phyloP scores from a whole-genome alignment of 1,140 invertebrate species.

The Drosophila tristis region DNA sequence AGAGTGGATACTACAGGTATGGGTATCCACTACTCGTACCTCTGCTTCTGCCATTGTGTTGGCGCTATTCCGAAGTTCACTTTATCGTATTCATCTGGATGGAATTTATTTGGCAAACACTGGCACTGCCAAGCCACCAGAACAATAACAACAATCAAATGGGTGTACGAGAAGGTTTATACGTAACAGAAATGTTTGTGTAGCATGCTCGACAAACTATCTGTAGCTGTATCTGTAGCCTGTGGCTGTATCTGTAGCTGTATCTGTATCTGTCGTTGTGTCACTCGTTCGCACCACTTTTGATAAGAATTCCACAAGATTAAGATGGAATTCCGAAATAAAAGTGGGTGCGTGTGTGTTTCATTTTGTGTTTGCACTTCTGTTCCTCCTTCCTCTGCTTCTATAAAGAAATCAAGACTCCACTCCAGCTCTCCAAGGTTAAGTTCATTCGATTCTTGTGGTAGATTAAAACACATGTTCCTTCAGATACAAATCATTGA shows the following conservation, averaged over 20 bases:
- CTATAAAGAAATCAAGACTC: conserved; percentile 37
- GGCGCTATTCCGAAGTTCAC: conserved; percentile 25
- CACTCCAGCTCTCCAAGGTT: conserved; percentile 39
- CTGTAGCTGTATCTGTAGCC: background rate
- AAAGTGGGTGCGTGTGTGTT: background rate
- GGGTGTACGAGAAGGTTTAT: no score
- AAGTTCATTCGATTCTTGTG: conserved; percentile 38
- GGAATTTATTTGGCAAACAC: conserved; percentile 46
- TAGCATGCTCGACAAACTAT: background rate
- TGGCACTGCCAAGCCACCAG: background rate
- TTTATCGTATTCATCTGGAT: conserved; percentile 44
- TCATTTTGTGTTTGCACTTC: conserved; percentile 19
- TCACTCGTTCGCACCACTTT: conserved; percentile 17
- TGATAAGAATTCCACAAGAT: conserved; percentile 39
- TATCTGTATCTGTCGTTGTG: conserved; percentile 44
- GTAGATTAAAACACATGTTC: conserved; percentile 40
- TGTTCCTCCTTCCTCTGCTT: background rate
- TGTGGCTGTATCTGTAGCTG: conserved; percentile 26
- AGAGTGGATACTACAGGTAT: no score
- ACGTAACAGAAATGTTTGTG: background rate
- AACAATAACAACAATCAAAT: background rate
- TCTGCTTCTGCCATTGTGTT: background rate
- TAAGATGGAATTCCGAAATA: conserved; percentile 46
- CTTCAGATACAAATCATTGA: background rate
- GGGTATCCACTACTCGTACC: no score